These are phyloP conservation scores for Emberiza fucata DNA, from an alignment of 2,113 vertebrate species.

Conservation along the genomic window DNA sequence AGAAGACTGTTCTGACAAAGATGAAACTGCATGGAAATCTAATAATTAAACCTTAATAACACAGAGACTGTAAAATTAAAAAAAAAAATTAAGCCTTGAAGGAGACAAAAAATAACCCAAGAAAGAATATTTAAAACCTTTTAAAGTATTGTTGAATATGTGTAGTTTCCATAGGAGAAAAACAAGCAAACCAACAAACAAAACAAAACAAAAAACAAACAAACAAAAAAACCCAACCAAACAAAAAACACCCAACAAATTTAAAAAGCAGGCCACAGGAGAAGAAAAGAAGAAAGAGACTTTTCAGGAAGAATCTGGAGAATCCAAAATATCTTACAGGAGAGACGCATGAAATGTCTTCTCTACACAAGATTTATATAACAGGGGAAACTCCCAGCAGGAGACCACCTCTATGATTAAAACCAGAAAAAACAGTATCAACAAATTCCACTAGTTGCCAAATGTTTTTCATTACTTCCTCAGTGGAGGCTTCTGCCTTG, in stretches of 20 bases:
- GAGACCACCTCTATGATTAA: constrained; percentile 55
- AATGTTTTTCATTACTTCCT: constrained; percentile 52
- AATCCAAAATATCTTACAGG: not conserved
- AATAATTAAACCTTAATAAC: not conserved
- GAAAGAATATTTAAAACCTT: not conserved
- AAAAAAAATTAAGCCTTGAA: not conserved
- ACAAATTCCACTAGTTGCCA: constrained; percentile 39
- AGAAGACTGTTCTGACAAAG: not conserved
- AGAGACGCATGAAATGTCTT: not conserved
- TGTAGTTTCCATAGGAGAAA: not conserved
- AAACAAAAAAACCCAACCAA: no score
- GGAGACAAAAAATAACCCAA: not conserved
- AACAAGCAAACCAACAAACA: not conserved
- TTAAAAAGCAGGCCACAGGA: not conserved
- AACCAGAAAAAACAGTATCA: constrained; percentile 51
- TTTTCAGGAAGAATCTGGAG: not conserved
- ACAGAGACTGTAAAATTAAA: not conserved
- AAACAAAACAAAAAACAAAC: not conserved
- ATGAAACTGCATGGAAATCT: not conserved
- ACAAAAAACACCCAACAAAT: not conserved
- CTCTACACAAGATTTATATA: constrained; percentile 18
- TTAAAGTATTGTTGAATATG: not conserved
- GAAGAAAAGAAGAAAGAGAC: not conserved
- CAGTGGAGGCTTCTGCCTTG: constrained; percentile 27
- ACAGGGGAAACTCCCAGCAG: constrained; percentile 30